A percentile compares a stretch with the other conserved stretches of the same genome.
These are phyloP conservation scores for Eurypyga helias DNA, from an alignment of 2,113 vertebrate genomes.

Conservation along the genomic window DNA sequence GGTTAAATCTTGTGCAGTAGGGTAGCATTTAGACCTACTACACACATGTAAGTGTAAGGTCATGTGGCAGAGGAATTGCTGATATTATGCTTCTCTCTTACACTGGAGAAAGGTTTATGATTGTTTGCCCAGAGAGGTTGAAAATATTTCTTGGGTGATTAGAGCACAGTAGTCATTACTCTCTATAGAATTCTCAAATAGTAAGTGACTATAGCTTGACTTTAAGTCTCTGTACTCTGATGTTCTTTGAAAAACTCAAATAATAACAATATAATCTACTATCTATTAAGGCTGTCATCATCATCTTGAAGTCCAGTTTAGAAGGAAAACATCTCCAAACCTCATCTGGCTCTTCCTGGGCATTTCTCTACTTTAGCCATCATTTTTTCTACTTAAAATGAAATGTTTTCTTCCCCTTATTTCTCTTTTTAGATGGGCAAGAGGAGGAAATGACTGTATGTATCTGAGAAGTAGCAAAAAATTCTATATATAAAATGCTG, in stretches of 20 bases:
- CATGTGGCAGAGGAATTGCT: background rate
- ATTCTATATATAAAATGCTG: background rate
- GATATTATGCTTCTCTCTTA: background rate
- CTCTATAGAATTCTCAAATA: background rate
- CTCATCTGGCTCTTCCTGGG: background rate
- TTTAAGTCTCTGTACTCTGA: background rate
- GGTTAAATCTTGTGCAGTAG: background rate
- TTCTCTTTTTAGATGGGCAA: background rate
- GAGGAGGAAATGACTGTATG: background rate
- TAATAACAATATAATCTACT: background rate
- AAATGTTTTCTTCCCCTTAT: background rate
- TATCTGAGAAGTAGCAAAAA: background rate
- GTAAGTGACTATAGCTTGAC: background rate
- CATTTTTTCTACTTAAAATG: background rate
- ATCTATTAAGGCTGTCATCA: background rate
- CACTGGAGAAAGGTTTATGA: background rate
- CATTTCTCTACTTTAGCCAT: background rate
- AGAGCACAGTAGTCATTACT: background rate
- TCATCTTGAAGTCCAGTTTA: background rate
- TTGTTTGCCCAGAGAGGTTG: background rate
- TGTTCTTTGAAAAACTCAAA: background rate
- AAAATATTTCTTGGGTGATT: background rate
- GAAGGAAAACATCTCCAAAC: background rate
- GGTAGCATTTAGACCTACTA: background rate
- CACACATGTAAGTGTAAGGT: background rate